Base-by-base conservation (phyloP, 2,888 invertebrate genomes). In the Macrostomum cliftonense region DNA sequence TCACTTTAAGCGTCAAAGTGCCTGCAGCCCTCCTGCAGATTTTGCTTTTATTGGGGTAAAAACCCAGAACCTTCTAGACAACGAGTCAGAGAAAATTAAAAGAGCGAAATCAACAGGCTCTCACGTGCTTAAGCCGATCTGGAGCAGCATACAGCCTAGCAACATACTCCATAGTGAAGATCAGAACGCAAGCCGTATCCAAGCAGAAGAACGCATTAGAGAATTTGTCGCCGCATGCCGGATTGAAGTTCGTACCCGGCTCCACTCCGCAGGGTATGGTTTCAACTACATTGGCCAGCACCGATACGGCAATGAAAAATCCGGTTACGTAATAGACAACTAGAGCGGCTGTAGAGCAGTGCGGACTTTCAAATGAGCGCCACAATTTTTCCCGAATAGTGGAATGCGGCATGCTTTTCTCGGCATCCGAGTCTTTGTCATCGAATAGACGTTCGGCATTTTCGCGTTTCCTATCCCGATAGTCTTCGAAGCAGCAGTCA, bases 261-360 rank as follows among this genome's bases (percentile, higher is more conserved):
- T 63, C 59, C 45, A 80, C 80, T 47, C 89, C 89, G 68, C 89
- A 89, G 43, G 88, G 85, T 55, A 91, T 83, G 42, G 95, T 95
- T 73, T 95, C 95, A 54, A 93, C 86, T 50, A 99, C 95, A 73
- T 97, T 99, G 52, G 95, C 95, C 81, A 95, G 82, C 63, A 97
- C 97, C 55, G 91, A 93, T 44, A 97, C 89, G 16, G 97, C 95
- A 63, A 97, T 97, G 75, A 97, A 97, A 75, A 95, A 97, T 47
- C 97, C 97, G 43, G 97, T 97, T 53, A 97, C 97, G 74, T 97
- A 97, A 74, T 97, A 97, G 73, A 99, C 97, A 53, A 99, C 95
- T 61, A 97, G 76, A n/a, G 97, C 97, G 7, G 93, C 84, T 39
- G 95, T 97, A 52, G 91, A 89, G 52, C 89, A 89, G 74, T 97